These are phyloP conservation scores for Otolemur garnettii DNA, from an alignment of 2,113 vertebrate genomes.

Conservation along the genomic window DNA sequence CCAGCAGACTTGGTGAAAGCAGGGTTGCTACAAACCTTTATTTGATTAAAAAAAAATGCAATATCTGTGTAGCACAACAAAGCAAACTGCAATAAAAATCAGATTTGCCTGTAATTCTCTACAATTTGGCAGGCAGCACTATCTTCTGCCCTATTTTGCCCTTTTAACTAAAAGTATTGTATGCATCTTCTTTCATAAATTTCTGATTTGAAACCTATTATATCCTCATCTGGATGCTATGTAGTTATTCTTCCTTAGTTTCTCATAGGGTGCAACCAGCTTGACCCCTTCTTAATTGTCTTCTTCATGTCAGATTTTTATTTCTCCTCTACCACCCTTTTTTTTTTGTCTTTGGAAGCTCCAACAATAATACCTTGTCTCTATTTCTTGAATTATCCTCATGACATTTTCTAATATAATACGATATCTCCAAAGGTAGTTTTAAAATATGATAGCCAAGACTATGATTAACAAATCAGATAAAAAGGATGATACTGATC, in stretches of 20 bases:
- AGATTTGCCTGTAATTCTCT: no score
- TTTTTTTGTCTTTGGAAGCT: background rate
- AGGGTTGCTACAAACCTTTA: no score
- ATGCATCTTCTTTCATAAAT: background rate
- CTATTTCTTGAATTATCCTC: background rate
- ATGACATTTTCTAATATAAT: slow-evolving; percentile 26
- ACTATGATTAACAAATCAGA: background rate
- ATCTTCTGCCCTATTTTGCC: background rate
- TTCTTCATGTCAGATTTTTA: background rate
- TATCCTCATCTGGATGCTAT: background rate
- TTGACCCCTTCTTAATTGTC: background rate
- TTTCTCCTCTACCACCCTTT: background rate
- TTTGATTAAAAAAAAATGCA: no score
- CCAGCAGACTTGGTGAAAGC: no score
- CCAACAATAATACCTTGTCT: background rate
- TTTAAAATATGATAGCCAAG: slow-evolving; percentile 21
- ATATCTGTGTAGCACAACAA: no score
- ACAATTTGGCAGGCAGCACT: no score
- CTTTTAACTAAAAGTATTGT: background rate
- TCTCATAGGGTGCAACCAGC: background rate
- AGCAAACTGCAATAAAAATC: no score
- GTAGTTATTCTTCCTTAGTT: background rate
- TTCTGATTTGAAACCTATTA: background rate
- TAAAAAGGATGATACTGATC: background rate
- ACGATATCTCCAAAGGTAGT: background rate